Conservation (phyloP, 2,888 invertebrate species). For the Hipparchia semele region DNA sequence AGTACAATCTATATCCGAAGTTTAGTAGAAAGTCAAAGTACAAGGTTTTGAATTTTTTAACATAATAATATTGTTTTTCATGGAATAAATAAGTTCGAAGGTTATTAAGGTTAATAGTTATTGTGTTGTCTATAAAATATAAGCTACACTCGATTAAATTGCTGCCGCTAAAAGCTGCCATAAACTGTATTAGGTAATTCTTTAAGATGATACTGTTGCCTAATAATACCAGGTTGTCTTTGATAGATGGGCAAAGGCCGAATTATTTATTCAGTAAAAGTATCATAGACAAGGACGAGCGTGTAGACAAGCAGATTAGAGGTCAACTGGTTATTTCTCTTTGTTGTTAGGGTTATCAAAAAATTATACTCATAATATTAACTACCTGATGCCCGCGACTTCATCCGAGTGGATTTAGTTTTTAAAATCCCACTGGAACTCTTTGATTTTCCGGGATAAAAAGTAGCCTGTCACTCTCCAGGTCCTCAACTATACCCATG, state of each 20-base stretch:
- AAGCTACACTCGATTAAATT: neutral
- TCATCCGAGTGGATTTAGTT: no score
- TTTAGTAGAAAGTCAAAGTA: conserved; percentile 2
- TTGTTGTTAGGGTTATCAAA: conserved; percentile 1
- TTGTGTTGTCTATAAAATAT: no score
- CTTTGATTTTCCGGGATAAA: no score
- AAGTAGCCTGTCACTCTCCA: no score
- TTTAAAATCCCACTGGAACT: no score
- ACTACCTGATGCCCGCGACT: no score
- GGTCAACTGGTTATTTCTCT: conserved; percentile 16
- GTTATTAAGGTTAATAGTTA: no score
- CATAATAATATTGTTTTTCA: neutral
- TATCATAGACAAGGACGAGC: neutral
- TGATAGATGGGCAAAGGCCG: conserved; percentile 3
- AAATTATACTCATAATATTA: neutral
- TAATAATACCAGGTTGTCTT: neutral
- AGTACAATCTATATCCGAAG: neutral
- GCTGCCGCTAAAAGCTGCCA: neutral
- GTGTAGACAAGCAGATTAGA: conserved; percentile 14
- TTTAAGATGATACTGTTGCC: neutral
- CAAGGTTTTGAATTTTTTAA: conserved; percentile 12
- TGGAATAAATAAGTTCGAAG: no score
- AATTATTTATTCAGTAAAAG: conserved; percentile 15
- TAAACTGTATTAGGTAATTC: conserved; percentile 1
- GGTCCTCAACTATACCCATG: no score